A percentile compares a stretch with the other conserved stretches of the same genome.
These are phyloP conservation scores for Apamea crenata DNA, from an alignment of 2,888 invertebrate genomes.

Conservation along the genomic window DNA sequence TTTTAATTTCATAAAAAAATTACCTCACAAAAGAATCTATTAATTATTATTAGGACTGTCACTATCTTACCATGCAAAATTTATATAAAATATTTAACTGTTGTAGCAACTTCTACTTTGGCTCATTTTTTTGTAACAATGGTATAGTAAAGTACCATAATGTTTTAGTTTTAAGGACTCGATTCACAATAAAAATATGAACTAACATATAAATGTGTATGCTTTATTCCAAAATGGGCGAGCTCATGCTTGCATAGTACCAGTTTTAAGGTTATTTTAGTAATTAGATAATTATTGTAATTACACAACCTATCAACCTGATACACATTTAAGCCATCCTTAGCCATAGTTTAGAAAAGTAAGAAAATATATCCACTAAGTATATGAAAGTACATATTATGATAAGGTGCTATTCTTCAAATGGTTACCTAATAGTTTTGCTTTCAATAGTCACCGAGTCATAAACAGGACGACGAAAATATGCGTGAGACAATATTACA, in stretches of 20 bases:
- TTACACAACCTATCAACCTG: not conserved
- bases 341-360: slow-evolving; percentile 1
- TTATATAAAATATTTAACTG: slow-evolving; percentile 42
- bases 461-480: not conserved
- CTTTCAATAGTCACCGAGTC: not conserved
- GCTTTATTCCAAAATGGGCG: slow-evolving; percentile 75
- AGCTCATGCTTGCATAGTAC: slow-evolving; percentile 41
- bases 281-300: slow-evolving; percentile 10
- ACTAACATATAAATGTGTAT: slow-evolving; percentile 78
- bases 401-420: not conserved
- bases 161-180: slow-evolving; percentile 84
- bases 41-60: slow-evolving; percentile 37
- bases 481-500: slow-evolving; percentile 8
- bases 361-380: not conserved
- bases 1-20: slow-evolving; percentile 33
- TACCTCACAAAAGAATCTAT: slow-evolving; percentile 31
- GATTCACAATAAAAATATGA: slow-evolving; percentile 85
- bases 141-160: slow-evolving; percentile 77
- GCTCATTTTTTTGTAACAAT: slow-evolving; percentile 71
- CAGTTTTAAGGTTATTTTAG: slow-evolving; percentile 13
- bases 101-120: slow-evolving; percentile 66
- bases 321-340: slow-evolving; percentile 12
- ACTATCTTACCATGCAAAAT: slow-evolving; percentile 38
- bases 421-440: slow-evolving; percentile 2
- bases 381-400: not conserved